Base-by-base conservation (phyloP, 2,888 invertebrate species). In the Dendrolimus houi region DNA sequence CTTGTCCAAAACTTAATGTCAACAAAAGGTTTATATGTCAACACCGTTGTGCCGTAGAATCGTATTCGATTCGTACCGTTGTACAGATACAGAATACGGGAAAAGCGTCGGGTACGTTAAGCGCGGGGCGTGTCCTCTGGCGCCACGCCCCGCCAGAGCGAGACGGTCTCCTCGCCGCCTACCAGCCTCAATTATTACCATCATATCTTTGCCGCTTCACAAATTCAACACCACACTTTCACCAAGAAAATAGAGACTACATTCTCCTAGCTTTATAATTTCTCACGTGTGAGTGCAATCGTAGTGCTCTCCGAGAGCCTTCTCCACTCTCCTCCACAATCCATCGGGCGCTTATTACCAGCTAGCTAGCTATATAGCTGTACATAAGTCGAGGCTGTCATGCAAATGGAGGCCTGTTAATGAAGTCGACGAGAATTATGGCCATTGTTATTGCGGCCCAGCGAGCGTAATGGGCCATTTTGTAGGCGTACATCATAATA, bases 391-490 rank as follows among this genome's bases (percentile, higher is more conserved):
- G 76, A 75, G 77, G 77, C 79, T 88, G 87, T 87, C 88, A 88
- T 88, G 88, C 88, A 89, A 89, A 89, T 89, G 88, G 88, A 84
- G 82, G 87, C 83, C 88, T 88, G 88, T 85, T 88, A 89, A 89
- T 89, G 89, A 89, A 89, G 87, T 82, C 84, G 80, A 82, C 77
- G 83, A 87, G 89, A 89, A 87, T 88, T 89, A 89, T 89, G 82
- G 87, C 75, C 82, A 83, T 88, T 88, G 89, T 87, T 86, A 87
- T 79, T 83, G 87, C 87, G 81, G 79, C 79, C 75, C 80, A 80
- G 76, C 79, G 77, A 74, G 71, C 75, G 75, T 82, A 87, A 89
- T 88, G 81, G 87, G 76, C 88, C 84, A 84, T 89, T 87, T 83
- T 81, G 81, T 79, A 82, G 76, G 78, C 84, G 79, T 87, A 82